Evolutionary conservation across 2,797 vertebrate species (phyloP), one percentile per base, ranked within the genome.

Genomic region (Pseudotriccus pelzelni): DNA sequence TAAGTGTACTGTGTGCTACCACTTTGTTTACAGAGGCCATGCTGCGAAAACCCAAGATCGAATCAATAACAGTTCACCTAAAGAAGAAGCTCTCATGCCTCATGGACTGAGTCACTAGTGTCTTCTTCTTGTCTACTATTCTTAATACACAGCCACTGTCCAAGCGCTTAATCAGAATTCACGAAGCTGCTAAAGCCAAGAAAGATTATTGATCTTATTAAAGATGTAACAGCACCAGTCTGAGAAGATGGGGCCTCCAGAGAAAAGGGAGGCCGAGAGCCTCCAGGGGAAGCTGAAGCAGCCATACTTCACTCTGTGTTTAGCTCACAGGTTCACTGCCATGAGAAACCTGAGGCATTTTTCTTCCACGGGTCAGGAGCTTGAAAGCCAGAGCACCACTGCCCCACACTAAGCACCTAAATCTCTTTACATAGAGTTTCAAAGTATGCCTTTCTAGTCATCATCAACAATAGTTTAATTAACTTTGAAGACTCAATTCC

Each of bases 151-250:
- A 20, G 39, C 37, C 6, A 4, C 69, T 66, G 82, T 91, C 75
- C 62, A 5, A 34, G 64, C 87, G 58, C 62, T 91, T 94, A 84
- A 93, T 96, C 84, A 75, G 89, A 93, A 92, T 95, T 91, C 95
- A 95, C 78, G 87, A 89, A 84, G 92, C 87, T 87, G 84, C 90
- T 93, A 52, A 89, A 81, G 12, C 68, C 0, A 0, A 87, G 84
- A 32, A 87, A 89, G 68, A 93, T 89, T 92, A 93, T 94, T 96
- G 93, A 93, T 95, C 84, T 84, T 89, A 78, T 81, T 94, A 89
- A 95, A 87, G 90, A 87, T 91, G 87, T 68, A 96, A 60, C 37
- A 91, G 75, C 90, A 74, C 30, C 58, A 85, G 81, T 14, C 64
- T 67, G 83, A 93, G 90, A 78, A 79, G 87, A 94, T 1, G 7